These are phyloP conservation scores for Nothura maculosa DNA, from an alignment of 2,797 vertebrate species.

Conservation along the genomic window DNA sequence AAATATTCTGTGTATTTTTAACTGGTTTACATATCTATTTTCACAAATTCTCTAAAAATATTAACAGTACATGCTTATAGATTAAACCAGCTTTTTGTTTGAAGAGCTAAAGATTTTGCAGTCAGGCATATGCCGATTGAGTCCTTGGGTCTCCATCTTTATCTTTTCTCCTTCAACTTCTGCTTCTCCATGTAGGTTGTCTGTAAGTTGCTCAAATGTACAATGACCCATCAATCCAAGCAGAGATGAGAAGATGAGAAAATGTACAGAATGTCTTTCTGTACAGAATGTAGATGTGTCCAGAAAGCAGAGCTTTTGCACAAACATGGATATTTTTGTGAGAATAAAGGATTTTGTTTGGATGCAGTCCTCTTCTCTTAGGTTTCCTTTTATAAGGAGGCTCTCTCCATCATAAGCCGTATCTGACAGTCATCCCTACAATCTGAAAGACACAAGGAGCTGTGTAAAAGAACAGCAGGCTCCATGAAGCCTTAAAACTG, in stretches of 20 bases:
- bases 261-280: neutral
- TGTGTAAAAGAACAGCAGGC: neutral
- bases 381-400: neutral
- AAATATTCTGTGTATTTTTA: neutral
- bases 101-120: neutral
- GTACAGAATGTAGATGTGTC: neutral
- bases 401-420: neutral
- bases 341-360: neutral
- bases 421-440: neutral
- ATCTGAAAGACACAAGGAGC: neutral
- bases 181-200: neutral
- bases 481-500: neutral
- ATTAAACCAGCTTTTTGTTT: neutral
- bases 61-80: neutral
- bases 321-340: neutral
- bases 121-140: neutral
- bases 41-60: neutral
- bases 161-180: neutral
- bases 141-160: neutral
- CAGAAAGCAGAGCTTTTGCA: neutral
- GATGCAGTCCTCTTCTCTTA: neutral
- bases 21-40: neutral
- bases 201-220: neutral
- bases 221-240: neutral
- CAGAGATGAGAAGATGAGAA: neutral